Base-by-base conservation (phyloP, 2,113 vertebrate genomes). In the Suricata suricatta region DNA sequence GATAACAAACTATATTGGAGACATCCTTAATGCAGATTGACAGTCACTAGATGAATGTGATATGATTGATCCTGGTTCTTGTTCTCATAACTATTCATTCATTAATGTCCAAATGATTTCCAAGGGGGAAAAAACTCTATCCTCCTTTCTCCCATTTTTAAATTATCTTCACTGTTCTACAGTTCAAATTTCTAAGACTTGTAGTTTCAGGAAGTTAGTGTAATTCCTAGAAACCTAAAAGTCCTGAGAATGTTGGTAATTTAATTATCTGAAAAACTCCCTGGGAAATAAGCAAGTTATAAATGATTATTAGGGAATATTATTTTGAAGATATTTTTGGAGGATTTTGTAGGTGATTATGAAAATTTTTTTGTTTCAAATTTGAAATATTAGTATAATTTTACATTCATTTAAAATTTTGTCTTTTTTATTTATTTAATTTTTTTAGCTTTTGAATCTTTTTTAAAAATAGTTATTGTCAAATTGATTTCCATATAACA, bases 11-110 rank as follows among this genome's bases (percentile, higher is more conserved):
- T 63, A 44, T 87, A 81, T 47, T 92, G 35, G 35, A 54, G 21
- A 71, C n/a, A 33, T 60, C 89, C 54, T 83, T 90, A 97, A 91
- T 82, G 82, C 47, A 89, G 83, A 97, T 38, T 96, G 95, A 79
- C 93, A 97, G 68, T 74, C 50, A 71, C 25, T 69, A n/a, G 38
- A 44, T 86, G 47, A 88, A 93, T 60, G 41, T 79, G 60, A 79
- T 41, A 66, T 25, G 31, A 81, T 50, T 76, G 81, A 93, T 96
- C 9, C 17, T 14, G 35, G 29, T 79, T 76, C 33, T 72, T 94
- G 47, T n/a, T 47, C 72, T 71, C 81, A 84, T 68, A 93, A 72
- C 74, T 81, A 74, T 69, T 91, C 21, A 83, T 88, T 66, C 35
- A 47, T 82, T 86, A 29, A 52, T 38, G 27, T 79, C 9, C 54